Evolutionary conservation across 1,140 invertebrate genomes (phyloP).

Genomic region (Ceratina japonica): DNA sequence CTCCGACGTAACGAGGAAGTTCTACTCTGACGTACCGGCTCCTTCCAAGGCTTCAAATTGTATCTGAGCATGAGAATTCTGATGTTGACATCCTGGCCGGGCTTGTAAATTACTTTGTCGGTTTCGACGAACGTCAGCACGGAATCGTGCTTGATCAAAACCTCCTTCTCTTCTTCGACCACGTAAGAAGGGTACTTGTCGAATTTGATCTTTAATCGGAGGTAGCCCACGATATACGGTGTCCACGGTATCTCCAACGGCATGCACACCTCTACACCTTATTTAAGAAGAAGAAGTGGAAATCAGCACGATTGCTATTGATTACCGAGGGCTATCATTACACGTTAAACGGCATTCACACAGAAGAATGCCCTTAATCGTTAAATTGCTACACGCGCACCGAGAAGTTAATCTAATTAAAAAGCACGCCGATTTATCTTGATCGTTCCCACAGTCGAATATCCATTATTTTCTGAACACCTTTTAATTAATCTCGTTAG

Average conservation of each 20-base stretch:
- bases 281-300: not conserved
- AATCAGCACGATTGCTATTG: not conserved
- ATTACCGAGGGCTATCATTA: not conserved
- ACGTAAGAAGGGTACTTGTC: slow-evolving; percentile 79
- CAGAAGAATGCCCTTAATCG: slow-evolving; percentile 18
- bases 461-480: no score
- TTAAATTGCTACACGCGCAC: slow-evolving; percentile 9
- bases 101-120: slow-evolving; percentile 83
- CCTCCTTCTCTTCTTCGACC: slow-evolving; percentile 77
- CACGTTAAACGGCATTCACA: not conserved
- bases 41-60: slow-evolving; percentile 78
- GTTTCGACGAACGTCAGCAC: slow-evolving; percentile 80
- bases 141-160: slow-evolving; percentile 76
- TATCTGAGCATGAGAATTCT: slow-evolving; percentile 79
- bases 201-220: slow-evolving; percentile 79
- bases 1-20: slow-evolving; percentile 46
- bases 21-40: no score
- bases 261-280: slow-evolving; percentile 74
- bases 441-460: slow-evolving; percentile 19
- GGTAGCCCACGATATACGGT: slow-evolving; percentile 71
- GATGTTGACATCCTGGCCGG: slow-evolving; percentile 81
- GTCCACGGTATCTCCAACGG: slow-evolving; percentile 73
- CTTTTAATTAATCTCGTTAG: no score
- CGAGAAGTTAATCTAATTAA: slow-evolving; percentile 5
- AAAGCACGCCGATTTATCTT: slow-evolving; percentile 30